phyloP scores from a whole-genome alignment of 2,797 vertebrate genomes.

The Xenentodon cancila region DNA sequence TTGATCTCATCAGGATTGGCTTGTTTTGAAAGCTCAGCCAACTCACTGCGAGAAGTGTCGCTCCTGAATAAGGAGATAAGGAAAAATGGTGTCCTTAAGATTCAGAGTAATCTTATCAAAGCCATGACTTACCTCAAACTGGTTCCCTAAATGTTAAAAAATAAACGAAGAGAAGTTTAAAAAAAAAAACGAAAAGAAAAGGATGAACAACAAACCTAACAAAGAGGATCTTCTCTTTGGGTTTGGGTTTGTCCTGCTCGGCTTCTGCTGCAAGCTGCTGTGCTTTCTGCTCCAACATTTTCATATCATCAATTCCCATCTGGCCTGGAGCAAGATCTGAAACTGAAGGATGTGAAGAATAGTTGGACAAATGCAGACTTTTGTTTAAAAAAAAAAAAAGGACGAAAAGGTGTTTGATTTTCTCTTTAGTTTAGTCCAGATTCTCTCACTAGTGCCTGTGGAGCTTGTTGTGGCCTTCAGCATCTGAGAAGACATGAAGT shows the following conservation, averaged over 20 bases:
- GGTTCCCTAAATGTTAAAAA: not conserved
- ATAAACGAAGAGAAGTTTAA: too few species aligned
- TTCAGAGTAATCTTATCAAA: not conserved
- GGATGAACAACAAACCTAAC: conserved; percentile 83
- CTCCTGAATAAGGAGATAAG: conserved; percentile 77
- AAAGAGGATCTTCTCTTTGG: conserved; percentile 93
- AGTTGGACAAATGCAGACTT: conserved; percentile 1
- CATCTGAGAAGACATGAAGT: conserved; percentile 97
- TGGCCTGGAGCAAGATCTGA: conserved; percentile 91
- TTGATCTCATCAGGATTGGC: conserved; percentile 94
- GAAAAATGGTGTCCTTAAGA: not conserved
- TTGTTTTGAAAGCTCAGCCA: conserved; percentile 89
- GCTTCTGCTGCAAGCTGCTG: conserved; percentile 90
- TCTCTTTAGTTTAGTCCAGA: not conserved
- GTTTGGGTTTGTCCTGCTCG: conserved; percentile 87
- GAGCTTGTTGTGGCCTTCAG: conserved; percentile 89
- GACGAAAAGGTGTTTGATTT: not conserved
- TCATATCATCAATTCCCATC: conserved; percentile 92
- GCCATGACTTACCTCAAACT: not conserved
- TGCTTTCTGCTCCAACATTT: conserved; percentile 91
- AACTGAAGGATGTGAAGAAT: conserved; percentile 71
- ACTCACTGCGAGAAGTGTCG: conserved; percentile 89
- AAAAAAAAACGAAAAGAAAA: not conserved
- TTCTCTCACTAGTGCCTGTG: conserved; percentile 84
- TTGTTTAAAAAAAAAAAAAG: not conserved